Percentiles rank a stretch among this genome's conserved stretches.
Conservation (phyloP, 2,113 vertebrate species). For the Shinisaurus crocodilurus region DNA sequence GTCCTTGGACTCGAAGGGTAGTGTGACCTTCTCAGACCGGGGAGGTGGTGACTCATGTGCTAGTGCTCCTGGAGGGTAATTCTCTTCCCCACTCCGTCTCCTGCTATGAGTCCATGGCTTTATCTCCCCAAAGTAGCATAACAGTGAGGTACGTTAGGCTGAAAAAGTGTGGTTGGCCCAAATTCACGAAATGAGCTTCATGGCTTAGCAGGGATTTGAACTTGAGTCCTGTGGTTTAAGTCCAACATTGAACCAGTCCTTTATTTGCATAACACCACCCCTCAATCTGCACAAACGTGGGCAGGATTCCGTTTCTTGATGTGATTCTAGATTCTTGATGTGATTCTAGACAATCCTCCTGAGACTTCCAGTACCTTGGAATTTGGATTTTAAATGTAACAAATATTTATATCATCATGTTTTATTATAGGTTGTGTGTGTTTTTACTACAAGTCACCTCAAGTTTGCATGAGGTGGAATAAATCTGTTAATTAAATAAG, state of each 20-base stretch:
- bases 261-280: neutral
- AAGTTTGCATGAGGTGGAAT: conserved; percentile 38
- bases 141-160: neutral
- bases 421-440: neutral
- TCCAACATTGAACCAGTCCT: neutral
- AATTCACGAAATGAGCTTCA: neutral
- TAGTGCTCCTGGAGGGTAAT: too few species aligned
- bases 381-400: neutral
- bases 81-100: too few species aligned
- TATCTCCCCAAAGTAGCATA: neutral
- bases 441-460: neutral
- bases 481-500: conserved; percentile 69
- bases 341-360: neutral
- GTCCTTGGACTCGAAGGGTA: too few species aligned
- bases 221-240: neutral
- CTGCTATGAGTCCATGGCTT: too few species aligned
- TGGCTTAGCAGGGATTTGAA: neutral
- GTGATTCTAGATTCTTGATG: neutral
- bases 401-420: neutral
- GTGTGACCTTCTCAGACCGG: too few species aligned
- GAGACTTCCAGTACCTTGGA: neutral
- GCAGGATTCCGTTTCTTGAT: neutral
- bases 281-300: neutral
- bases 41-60: too few species aligned
- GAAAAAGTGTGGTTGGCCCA: neutral